phyloP scores from a whole-genome alignment of 2,888 invertebrate genomes.

The Leptothorax acervorum region DNA sequence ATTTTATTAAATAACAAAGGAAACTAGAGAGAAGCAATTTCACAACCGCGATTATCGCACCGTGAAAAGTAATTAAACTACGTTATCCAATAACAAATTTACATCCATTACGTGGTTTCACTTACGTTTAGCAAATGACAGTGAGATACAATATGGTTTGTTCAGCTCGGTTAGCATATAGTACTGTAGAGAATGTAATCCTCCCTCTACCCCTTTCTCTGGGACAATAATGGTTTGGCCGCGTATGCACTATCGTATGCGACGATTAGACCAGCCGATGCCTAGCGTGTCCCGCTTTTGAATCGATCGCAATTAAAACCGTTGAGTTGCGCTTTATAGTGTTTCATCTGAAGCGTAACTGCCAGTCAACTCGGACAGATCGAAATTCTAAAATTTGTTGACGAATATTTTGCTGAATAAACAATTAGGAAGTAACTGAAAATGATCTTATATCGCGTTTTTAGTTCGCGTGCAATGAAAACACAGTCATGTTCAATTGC shows the following conservation, averaged over 20 bases:
- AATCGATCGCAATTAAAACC: constrained; percentile 81
- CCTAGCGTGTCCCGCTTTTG: constrained; percentile 56
- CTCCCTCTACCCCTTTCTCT: constrained; percentile 41
- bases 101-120: constrained; percentile 28
- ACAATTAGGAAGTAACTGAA: background rate
- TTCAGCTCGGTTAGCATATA: constrained; percentile 37
- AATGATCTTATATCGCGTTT: background rate
- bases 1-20: background rate
- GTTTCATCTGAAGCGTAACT: constrained; percentile 6
- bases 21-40: constrained; percentile 15
- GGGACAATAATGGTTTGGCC: constrained; percentile 62
- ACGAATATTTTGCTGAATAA: background rate
- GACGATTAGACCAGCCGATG: constrained; percentile 57
- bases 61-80: constrained; percentile 37
- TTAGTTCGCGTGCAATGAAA: background rate
- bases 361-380: background rate
- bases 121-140: constrained; percentile 51
- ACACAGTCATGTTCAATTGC: background rate
- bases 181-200: constrained; percentile 32
- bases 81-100: constrained; percentile 25
- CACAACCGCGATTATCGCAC: constrained; percentile 6
- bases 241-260: constrained; percentile 60
- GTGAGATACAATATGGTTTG: constrained; percentile 48
- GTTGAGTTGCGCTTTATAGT: constrained; percentile 78
- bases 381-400: background rate